These are phyloP conservation scores for Anticlea derivata DNA, from an alignment of 2,888 invertebrate species.

Conservation along the genomic window DNA sequence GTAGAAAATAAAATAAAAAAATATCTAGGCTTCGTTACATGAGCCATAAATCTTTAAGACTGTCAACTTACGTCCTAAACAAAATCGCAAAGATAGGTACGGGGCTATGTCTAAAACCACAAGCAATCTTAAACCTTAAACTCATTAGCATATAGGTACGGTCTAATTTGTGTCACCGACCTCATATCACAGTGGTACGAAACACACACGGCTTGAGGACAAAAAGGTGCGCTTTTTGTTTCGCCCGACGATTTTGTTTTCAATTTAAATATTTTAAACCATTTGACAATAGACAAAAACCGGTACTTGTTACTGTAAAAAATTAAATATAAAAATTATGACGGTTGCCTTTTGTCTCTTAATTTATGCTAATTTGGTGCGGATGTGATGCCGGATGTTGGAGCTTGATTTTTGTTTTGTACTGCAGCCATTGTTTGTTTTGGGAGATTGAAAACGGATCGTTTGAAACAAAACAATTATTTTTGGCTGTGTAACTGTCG, in stretches of 20 bases:
- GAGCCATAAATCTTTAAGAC: too few relatives aligned
- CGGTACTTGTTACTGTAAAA: conserved; percentile 82
- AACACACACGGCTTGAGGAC: conserved; percentile 49
- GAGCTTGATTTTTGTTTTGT: conserved; percentile 34
- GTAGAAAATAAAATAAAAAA: too few relatives aligned
- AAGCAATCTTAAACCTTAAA: conserved; percentile 25
- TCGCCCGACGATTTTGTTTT: conserved; percentile 77
- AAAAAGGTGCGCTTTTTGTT: conserved; percentile 75
- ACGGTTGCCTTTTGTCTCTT: conserved; percentile 73
- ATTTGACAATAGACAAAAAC: conserved; percentile 79
- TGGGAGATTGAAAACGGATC: conserved; percentile 21
- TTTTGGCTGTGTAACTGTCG: neutral
- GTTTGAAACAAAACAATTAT: conserved; percentile 19
- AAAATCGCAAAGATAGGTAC: too few relatives aligned
- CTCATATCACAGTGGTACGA: conserved; percentile 39
- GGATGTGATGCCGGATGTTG: conserved; percentile 57
- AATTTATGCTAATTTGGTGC: conserved; percentile 74
- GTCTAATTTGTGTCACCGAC: conserved; percentile 23
- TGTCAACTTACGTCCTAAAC: too few relatives aligned
- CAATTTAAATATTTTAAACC: conserved; percentile 80
- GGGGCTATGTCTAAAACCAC: conserved; percentile 38
- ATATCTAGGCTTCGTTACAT: too few relatives aligned
- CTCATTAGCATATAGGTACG: neutral
- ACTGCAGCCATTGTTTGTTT: conserved; percentile 41
- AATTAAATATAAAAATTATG: conserved; percentile 83